Percentiles rank a stretch among this genome's conserved stretches.
Conservation (phyloP, 2,113 vertebrate species). For the Pteronura brasiliensis region DNA sequence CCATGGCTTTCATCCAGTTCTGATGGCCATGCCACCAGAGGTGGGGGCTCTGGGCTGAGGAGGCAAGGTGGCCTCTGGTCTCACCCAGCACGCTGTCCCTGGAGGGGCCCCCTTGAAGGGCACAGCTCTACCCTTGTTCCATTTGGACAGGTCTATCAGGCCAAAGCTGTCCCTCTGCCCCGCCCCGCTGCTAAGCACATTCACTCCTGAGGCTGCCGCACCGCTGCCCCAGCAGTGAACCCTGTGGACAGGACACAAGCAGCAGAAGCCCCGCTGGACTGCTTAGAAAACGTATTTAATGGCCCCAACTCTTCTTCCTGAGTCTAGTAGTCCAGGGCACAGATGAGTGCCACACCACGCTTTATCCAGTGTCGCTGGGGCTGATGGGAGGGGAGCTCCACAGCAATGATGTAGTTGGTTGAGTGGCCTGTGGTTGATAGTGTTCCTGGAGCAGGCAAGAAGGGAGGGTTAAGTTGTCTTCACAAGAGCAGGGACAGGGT, state of each 20-base stretch:
- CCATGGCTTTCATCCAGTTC: not conserved
- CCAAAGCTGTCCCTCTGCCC: not conserved
- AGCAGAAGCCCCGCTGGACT: not conserved
- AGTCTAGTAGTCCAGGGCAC: constrained; percentile 90
- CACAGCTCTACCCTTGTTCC: not conserved
- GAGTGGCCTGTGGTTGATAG: constrained; percentile 93
- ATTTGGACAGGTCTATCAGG: not conserved
- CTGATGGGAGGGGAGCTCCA: constrained; percentile 88
- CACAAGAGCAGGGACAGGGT: not conserved
- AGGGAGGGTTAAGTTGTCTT: not conserved
- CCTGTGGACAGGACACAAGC: not conserved
- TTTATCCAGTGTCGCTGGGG: constrained; percentile 93
- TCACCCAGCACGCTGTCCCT: not conserved
- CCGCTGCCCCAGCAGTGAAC: not conserved
- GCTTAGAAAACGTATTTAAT: constrained; percentile 51
- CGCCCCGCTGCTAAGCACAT: not conserved
- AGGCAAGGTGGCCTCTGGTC: not conserved
- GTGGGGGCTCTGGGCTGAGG: not conserved
- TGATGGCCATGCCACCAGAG: not conserved
- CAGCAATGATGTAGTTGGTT: constrained; percentile 91
- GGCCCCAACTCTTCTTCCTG: not conserved
- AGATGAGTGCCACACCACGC: constrained; percentile 91
- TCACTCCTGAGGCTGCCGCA: not conserved
- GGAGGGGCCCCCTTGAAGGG: not conserved
- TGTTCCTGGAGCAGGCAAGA: constrained; percentile 82